Percentiles rank a stretch among this genome's conserved stretches.
phyloP scores from a whole-genome alignment of 2,797 vertebrate species.

The Macropus fuliginosus region DNA sequence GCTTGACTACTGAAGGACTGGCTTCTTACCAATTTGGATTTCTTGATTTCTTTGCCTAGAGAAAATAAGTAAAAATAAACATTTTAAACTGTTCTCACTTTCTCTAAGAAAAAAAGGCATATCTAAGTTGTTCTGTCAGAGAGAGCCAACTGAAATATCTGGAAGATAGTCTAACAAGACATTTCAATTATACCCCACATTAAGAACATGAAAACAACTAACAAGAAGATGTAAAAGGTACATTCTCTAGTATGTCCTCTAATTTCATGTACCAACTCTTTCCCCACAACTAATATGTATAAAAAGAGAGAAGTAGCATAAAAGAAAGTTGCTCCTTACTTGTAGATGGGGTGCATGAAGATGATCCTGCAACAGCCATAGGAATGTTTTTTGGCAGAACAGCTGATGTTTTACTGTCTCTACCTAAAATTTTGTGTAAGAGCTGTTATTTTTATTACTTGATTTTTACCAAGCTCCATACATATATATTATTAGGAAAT shows the following conservation, averaged over 20 bases:
- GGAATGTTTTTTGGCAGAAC: constrained; percentile 89
- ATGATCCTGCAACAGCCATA: constrained; percentile 87
- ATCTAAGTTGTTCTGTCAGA: background rate
- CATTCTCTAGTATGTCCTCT: background rate
- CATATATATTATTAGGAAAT: background rate
- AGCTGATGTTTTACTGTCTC: constrained; percentile 90
- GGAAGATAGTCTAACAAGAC: background rate
- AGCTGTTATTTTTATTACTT: constrained; percentile 2
- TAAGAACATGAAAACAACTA: background rate
- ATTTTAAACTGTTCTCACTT: constrained; percentile 12
- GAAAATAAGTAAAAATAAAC: constrained; percentile 69
- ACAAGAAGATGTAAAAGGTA: background rate
- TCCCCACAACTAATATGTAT: background rate
- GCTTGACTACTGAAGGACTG: constrained; percentile 95
- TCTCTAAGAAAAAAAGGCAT: background rate
- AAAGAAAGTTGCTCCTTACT: constrained; percentile 80
- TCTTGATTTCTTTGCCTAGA: constrained; percentile 94
- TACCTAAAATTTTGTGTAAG: constrained; percentile 86
- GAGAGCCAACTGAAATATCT: background rate
- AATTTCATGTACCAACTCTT: background rate
- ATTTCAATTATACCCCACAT: background rate
- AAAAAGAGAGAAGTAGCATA: background rate
- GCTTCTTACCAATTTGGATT: constrained; percentile 94
- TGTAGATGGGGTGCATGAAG: constrained; percentile 82
- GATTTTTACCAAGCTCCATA: constrained; percentile 3